phyloP scores from a whole-genome alignment of 2,888 invertebrate genomes.

The Rhingia rostrata region DNA sequence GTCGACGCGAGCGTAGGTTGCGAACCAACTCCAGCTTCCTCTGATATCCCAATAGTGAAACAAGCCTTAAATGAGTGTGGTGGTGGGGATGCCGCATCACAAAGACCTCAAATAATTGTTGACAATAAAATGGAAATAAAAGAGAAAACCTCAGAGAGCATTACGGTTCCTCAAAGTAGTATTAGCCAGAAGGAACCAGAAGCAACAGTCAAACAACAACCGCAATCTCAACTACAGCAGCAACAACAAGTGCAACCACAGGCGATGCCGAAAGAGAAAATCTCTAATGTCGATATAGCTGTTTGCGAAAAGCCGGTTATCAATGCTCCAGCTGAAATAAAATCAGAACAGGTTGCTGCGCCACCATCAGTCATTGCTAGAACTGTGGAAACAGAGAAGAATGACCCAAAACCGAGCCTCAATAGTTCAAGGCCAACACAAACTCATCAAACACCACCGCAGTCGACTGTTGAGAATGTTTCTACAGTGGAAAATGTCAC shows the following conservation, averaged over 20 bases:
- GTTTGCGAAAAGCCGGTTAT: not conserved
- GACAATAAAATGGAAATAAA: constrained; percentile 56
- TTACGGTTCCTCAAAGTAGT: not conserved
- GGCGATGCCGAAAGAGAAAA: constrained; percentile 7
- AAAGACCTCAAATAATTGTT: constrained; percentile 59
- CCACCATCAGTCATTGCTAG: constrained; percentile 50
- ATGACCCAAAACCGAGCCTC: not conserved
- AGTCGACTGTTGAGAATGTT: constrained; percentile 1
- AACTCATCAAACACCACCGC: not conserved
- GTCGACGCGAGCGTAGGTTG: not conserved
- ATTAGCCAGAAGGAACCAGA: constrained; percentile 36
- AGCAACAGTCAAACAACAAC: not conserved
- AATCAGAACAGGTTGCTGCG: constrained; percentile 11
- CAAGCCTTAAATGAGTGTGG: constrained; percentile 75
- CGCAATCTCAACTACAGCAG: not conserved
- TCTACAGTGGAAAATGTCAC: constrained; percentile 3
- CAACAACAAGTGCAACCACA: not conserved
- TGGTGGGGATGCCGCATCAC: constrained; percentile 73
- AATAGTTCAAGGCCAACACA: not conserved
- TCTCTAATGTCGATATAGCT: constrained; percentile 3
- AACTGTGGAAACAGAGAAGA: constrained; percentile 30
- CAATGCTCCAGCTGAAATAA: constrained; percentile 25
- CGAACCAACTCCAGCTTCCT: constrained; percentile 81
- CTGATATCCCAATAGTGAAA: constrained; percentile 79
- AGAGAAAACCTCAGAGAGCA: constrained; percentile 36